These are phyloP conservation scores for Hapalemur alaotrensis DNA, from an alignment of 2,797 vertebrate genomes.

Conservation along the genomic window DNA sequence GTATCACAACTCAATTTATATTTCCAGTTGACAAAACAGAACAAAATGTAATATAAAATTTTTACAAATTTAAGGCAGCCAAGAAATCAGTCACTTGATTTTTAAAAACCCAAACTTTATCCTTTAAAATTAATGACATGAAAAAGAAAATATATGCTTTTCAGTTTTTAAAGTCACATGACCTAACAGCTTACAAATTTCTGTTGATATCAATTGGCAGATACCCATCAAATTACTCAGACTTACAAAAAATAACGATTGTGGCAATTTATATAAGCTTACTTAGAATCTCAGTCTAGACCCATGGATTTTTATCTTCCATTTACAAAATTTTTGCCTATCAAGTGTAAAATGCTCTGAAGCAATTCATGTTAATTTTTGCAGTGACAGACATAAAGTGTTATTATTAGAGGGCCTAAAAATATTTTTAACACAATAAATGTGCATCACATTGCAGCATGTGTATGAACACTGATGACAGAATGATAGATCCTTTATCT, in stretches of 20 bases:
- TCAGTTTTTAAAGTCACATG: constrained; percentile 39
- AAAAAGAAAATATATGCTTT: constrained; percentile 40
- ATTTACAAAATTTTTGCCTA: constrained; percentile 53
- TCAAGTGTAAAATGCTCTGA: constrained; percentile 52
- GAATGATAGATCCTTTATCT: not conserved
- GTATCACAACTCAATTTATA: not conserved
- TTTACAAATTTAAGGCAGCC: constrained; percentile 29
- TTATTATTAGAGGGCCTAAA: constrained; percentile 51
- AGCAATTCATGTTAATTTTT: constrained; percentile 50
- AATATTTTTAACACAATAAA: constrained; percentile 50
- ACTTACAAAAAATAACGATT: constrained; percentile 58
- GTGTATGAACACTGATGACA: not conserved
- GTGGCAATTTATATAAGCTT: constrained; percentile 58
- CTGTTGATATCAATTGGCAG: constrained; percentile 52
- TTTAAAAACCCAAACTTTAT: not conserved
- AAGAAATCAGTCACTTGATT: not conserved
- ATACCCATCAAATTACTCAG: constrained; percentile 54
- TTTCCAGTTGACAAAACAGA: constrained; percentile 1
- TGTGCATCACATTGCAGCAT: not conserved
- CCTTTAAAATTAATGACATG: constrained; percentile 48
- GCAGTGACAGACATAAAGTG: constrained; percentile 55
- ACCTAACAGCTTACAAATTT: constrained; percentile 46
- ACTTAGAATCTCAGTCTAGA: constrained; percentile 59
- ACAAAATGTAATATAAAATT: not conserved
- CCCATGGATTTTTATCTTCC: constrained; percentile 46